A percentile compares a stretch with the other conserved stretches of the same genome.
Evolutionary conservation across 2,113 vertebrate genomes (phyloP).

Genomic region (Lophotis ruficrista): DNA sequence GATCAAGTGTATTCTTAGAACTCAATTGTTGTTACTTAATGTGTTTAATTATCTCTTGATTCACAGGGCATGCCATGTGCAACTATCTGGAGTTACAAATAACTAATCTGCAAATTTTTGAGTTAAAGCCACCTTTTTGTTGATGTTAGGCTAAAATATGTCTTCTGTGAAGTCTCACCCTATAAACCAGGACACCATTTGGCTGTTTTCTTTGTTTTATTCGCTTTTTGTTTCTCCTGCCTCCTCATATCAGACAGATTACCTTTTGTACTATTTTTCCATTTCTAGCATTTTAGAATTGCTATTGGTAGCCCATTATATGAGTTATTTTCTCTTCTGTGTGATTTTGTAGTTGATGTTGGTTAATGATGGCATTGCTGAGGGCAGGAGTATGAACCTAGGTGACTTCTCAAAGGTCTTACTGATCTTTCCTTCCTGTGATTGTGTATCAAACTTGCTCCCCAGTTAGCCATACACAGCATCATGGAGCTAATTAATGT

Average conservation of each 20-base stretch:
- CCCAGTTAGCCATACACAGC: too few relatives aligned
- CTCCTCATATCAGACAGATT: neutral
- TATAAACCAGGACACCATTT: neutral
- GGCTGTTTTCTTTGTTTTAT: neutral
- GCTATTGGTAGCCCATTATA: neutral
- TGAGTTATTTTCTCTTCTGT: neutral
- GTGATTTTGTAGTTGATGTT: neutral
- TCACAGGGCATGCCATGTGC: neutral
- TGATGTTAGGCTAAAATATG: neutral
- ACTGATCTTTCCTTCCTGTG: neutral
- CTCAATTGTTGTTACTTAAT: conserved; percentile 20
- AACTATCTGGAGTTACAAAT: conserved; percentile 5
- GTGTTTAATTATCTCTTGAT: conserved; percentile 19
- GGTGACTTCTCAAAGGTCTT: neutral
- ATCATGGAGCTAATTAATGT: neutral
- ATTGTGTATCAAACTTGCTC: neutral
- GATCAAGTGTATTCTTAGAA: neutral
- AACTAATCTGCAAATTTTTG: neutral
- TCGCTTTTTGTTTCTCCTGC: neutral
- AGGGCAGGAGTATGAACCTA: neutral
- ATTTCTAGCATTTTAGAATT: neutral
- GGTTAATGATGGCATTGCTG: neutral
- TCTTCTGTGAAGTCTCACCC: neutral
- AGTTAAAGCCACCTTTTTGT: neutral
- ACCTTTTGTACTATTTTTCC: neutral